A percentile compares a stretch with the other conserved stretches of the same genome.
Conservation (phyloP, 2,113 vertebrate species). For the Thinocorus orbignyianus region DNA sequence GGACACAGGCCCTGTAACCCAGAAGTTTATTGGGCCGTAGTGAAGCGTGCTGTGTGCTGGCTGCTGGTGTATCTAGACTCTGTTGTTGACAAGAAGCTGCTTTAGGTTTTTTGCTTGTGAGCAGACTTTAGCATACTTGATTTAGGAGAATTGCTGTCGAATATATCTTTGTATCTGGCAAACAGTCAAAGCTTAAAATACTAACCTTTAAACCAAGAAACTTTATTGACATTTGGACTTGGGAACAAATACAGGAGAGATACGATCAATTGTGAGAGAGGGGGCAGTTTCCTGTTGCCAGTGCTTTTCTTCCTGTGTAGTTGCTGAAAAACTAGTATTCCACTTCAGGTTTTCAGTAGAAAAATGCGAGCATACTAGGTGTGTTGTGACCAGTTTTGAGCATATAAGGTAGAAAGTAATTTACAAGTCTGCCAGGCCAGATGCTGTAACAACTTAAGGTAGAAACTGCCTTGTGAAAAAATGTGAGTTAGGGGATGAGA, state of each 20-base stretch:
- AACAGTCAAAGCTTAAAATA: not conserved
- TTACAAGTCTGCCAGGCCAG: not conserved
- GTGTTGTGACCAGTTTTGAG: not conserved
- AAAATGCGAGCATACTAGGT: not conserved
- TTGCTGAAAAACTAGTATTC: not conserved
- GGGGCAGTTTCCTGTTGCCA: not conserved
- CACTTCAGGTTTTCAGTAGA: not conserved
- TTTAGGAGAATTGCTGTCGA: not conserved
- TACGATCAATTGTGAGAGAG: not conserved
- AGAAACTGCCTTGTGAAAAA: slow-evolving; percentile 4
- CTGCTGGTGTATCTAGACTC: not conserved
- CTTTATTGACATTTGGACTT: not conserved
- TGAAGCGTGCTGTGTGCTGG: not conserved
- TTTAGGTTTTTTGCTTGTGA: not conserved
- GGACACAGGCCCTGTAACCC: not conserved
- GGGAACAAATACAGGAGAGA: not conserved
- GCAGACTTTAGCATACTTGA: not conserved
- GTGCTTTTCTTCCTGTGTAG: not conserved
- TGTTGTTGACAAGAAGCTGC: not conserved
- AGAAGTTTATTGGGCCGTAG: not conserved
- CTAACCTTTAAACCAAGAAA: slow-evolving; percentile 18
- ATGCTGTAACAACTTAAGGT: not conserved
- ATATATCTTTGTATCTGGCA: accelerated
- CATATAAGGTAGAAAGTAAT: not conserved
- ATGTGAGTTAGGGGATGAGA: not conserved